phyloP scores from a whole-genome alignment of 2,113 vertebrate genomes.

The Myanophis thanlyinensis region DNA sequence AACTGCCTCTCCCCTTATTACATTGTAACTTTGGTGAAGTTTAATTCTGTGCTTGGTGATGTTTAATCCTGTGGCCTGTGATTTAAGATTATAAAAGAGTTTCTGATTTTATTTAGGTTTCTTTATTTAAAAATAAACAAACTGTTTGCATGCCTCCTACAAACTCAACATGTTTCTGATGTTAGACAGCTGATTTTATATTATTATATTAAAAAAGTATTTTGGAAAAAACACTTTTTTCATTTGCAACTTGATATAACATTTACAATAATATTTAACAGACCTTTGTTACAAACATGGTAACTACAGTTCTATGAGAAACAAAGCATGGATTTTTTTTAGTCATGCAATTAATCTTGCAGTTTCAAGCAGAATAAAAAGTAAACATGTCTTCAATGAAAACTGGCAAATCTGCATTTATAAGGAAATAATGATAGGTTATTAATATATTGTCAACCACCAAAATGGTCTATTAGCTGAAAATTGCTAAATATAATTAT shows the following conservation, averaged over 20 bases:
- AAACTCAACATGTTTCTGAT: neutral
- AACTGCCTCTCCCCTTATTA: no score
- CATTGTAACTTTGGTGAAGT: no score
- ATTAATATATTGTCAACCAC: neutral
- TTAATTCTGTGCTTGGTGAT: no score
- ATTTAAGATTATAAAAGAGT: slow-evolving; percentile 1
- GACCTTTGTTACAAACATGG: neutral
- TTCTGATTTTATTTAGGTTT: neutral
- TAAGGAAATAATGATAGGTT: slow-evolving; percentile 19
- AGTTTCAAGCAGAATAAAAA: neutral
- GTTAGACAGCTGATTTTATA: neutral
- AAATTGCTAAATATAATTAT: slow-evolving; percentile 21
- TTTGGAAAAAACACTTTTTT: neutral
- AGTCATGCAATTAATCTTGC: slow-evolving; percentile 9
- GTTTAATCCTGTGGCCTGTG: no score
- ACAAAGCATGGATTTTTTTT: neutral
- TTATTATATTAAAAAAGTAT: neutral
- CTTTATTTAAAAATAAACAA: neutral
- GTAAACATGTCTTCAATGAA: neutral
- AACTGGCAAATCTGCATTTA: neutral
- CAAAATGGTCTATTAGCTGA: slow-evolving; percentile 7
- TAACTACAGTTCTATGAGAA: neutral
- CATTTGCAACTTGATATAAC: neutral
- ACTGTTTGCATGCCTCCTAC: neutral
- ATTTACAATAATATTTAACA: slow-evolving; percentile 7